A percentile compares a stretch with the other conserved stretches of the same genome.
phyloP scores from a whole-genome alignment of 1,140 invertebrate species.

The Meloidogyne floridensis region DNA sequence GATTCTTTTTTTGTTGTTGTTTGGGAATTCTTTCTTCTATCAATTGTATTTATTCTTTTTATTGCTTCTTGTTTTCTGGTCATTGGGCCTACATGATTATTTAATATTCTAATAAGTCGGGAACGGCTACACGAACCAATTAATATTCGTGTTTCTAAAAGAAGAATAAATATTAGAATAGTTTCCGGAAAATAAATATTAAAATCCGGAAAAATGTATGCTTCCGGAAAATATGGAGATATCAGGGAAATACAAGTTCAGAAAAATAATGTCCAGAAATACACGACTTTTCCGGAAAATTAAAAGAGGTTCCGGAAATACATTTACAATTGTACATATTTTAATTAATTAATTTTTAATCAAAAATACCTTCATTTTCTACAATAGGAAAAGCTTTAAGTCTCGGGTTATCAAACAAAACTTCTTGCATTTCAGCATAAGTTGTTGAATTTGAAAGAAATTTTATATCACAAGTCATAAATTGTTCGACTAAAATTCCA shows the following conservation, averaged over 20 bases:
- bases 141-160: conserved; percentile 43
- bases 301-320: neutral
- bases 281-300: neutral
- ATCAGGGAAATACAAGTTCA: neutral
- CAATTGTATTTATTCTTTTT: conserved; percentile 23
- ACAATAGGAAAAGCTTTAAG: conserved; percentile 60
- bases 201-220: no score
- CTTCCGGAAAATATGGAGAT: no score
- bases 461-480: conserved; percentile 51
- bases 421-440: conserved; percentile 52
- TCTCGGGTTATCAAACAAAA: conserved; percentile 37
- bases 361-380: conserved; percentile 43
- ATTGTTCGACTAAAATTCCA: conserved; percentile 55
- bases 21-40: neutral
- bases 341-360: neutral
- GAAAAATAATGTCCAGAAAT: neutral
- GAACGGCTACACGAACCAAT: conserved; percentile 56
- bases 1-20: neutral
- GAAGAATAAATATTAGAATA: neutral
- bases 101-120: conserved; percentile 43
- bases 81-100: conserved; percentile 42
- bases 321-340: no score
- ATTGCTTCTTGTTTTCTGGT: conserved; percentile 49
- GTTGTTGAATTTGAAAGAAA: conserved; percentile 52
- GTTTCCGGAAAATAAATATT: no score